Base-by-base conservation (phyloP, 2,888 invertebrate genomes). In the Drosophila ustulata region DNA sequence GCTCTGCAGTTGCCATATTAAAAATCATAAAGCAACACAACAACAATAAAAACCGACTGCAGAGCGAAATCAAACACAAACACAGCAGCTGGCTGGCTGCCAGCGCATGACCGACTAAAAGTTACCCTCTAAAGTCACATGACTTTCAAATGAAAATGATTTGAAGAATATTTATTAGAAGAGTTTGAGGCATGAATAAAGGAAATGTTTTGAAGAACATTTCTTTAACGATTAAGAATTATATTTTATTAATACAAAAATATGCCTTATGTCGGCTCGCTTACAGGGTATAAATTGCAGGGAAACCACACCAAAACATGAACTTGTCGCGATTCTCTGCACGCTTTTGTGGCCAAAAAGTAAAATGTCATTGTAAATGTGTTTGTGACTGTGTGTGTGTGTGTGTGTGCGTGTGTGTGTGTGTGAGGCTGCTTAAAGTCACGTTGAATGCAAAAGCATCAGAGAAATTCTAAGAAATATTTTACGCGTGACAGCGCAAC, bases 401-500 rank as follows among this genome's bases (percentile, higher is more conserved):
- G 11, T 47, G 39, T 56, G 11, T 47, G 39, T 50, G 32, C 43
- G 32, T 50, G 11, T 46, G 47, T 57, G 28, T 46, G 43, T 55
- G 13, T 47, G 47, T 57, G 46, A 50, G 23, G 37, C 49, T 62
- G 70, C 71, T 75, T 75, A 62, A 80, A 80, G 80, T 88, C 89
- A 88, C 83, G 75, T 83, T 77, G 75, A 80, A 82, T 77, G 86
- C 78, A 66, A 66, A 41, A 59, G 71, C 83, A 69, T 56, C 66
- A 52, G 58, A 65, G 58, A 69, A 75, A 80, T 86, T 80, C 84
- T 73, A 46, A 77, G 78, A 87, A 75, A 87, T 83, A 87, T 87
- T 87, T 80, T 71, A 84, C 89, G 89, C 83, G 87, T 88, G 80
- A 56, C 87, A 80, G 71, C 61, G 71, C 49, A 72, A 75, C 70